Evolutionary conservation across 2,797 vertebrate genomes (phyloP).

Genomic region (Cephalopachus bancanus): DNA sequence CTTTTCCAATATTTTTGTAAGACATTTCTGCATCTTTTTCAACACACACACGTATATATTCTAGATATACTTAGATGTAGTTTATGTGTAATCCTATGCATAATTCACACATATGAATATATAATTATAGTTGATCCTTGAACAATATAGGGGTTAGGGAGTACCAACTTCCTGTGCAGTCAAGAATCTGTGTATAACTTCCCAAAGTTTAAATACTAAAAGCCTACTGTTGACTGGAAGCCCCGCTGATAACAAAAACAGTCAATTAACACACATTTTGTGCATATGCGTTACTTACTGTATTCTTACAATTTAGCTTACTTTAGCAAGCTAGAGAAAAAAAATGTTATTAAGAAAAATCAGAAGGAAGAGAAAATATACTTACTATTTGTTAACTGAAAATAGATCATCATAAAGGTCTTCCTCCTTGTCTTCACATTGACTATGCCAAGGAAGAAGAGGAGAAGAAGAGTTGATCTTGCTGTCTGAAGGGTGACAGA

Average conservation of each 20-base stretch:
- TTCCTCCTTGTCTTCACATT: not conserved
- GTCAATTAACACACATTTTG: not conserved
- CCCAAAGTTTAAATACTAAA: not conserved
- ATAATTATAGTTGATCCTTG: not conserved
- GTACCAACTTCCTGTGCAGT: not conserved
- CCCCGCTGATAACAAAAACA: not conserved
- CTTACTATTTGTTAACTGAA: not conserved
- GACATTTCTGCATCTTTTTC: not conserved
- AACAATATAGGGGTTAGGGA: not conserved
- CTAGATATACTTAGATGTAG: not conserved
- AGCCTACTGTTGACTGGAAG: not conserved
- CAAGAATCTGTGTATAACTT: not conserved
- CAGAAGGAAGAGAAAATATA: not conserved
- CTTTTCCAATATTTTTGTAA: not conserved
- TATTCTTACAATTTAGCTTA: not conserved
- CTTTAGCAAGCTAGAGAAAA: not conserved
- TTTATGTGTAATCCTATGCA: not conserved
- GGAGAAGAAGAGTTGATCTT: not conserved
- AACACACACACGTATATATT: not conserved
- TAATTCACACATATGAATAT: not conserved
- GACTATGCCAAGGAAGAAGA: not conserved
- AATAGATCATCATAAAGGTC: not conserved
- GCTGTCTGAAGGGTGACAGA: not conserved
- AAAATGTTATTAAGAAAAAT: not conserved
- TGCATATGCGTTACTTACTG: not conserved